Conservation (phyloP, 2,113 vertebrate species). For the Triplophysa siluroides region DNA sequence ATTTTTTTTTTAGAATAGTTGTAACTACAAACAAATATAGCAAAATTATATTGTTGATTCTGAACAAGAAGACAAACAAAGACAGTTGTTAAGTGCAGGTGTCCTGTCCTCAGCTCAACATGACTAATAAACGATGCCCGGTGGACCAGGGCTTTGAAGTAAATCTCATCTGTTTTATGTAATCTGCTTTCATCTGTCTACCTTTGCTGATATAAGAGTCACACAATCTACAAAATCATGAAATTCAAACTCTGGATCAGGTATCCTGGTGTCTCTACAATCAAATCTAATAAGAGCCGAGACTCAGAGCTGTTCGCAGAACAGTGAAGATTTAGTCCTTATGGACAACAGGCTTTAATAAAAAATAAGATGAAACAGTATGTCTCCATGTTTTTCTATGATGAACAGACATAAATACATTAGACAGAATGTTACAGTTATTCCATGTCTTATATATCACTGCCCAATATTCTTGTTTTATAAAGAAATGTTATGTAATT, state of each 20-base stretch:
- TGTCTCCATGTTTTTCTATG: neutral
- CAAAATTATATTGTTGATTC: slow-evolving; percentile 20
- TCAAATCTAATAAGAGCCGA: neutral
- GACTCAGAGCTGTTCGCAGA: neutral
- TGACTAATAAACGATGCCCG: slow-evolving; percentile 28
- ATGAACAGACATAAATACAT: neutral
- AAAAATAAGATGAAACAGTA: neutral
- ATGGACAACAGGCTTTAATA: neutral
- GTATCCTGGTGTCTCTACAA: neutral
- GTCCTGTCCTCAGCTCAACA: neutral
- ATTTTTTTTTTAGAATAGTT: too few species aligned
- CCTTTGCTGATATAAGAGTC: neutral
- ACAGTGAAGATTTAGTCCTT: neutral
- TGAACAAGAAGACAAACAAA: neutral
- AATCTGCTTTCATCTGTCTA: slow-evolving; percentile 25
- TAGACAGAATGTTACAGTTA: neutral
- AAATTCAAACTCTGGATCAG: neutral
- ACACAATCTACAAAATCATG: neutral
- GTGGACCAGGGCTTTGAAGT: slow-evolving; percentile 6
- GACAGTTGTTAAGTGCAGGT: neutral
- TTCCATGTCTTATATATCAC: neutral
- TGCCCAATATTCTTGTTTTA: neutral
- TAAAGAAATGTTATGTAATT: too few species aligned
- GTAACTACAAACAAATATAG: slow-evolving; percentile 5
- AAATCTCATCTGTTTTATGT: slow-evolving; percentile 19